phyloP scores from a whole-genome alignment of 2,113 vertebrate genomes.

The Anarhynchus alexandrinus region DNA sequence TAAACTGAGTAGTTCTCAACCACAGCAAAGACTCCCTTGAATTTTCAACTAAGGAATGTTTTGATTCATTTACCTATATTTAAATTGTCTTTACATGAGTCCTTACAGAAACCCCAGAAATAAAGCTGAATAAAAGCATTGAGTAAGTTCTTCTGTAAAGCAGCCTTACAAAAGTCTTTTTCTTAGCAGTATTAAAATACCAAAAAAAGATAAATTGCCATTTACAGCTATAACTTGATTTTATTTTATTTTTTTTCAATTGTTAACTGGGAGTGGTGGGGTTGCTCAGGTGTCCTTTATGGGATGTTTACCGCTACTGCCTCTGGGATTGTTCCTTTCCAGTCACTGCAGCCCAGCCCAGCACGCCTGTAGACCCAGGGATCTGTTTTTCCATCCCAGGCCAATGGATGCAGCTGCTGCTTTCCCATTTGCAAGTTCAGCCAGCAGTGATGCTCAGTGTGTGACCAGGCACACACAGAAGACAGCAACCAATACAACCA shows the following conservation, averaged over 20 bases:
- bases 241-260: neutral
- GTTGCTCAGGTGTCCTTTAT: neutral
- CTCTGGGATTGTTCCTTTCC: neutral
- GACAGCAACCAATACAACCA: neutral
- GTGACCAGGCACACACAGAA: neutral
- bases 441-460: neutral
- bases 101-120: neutral
- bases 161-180: neutral
- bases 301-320: neutral
- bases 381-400: neutral
- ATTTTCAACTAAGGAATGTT: neutral
- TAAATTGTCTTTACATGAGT: neutral
- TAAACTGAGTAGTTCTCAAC: neutral
- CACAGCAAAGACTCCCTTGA: neutral
- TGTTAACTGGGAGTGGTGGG: neutral
- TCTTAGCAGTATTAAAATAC: neutral
- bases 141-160: neutral
- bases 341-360: neutral
- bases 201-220: neutral
- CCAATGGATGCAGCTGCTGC: neutral
- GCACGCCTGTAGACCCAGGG: accelerated
- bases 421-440: neutral
- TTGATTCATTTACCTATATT: neutral
- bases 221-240: neutral
- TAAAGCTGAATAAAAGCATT: neutral